Base-by-base conservation (phyloP, 1,140 invertebrate genomes). In the Lineus longissimus region DNA sequence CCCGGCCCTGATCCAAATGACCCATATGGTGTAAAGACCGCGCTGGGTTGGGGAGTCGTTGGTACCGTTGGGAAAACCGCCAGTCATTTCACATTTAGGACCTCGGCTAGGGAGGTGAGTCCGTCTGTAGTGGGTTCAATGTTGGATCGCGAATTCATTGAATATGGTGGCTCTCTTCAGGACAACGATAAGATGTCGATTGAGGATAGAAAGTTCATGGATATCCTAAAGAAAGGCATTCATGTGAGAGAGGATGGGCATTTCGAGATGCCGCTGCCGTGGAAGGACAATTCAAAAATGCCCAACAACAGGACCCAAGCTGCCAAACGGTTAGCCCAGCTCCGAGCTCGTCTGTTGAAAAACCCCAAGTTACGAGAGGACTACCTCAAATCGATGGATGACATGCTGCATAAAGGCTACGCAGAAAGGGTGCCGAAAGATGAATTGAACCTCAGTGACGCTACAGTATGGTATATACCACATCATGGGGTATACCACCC, bases 401-500 rank as follows among this genome's bases (percentile, higher is more conserved):
- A 59, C 11, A 33, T 66, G 13, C 33, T 63, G 2, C 9, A 58
- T 6, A 58, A 36, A 13, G 47, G 57, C 1, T 54, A 64, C 25
- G 66, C 66, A 13, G 58, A 67, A 55, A 19, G 15, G 25, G 58
- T 64, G 7, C 62, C 57, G 6, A 6, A 6, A 11, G 57, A 64
- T 2, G 17, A 33, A 11, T 7, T 29, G 27, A n/a, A 51, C 4
- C n/a, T n/a, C 0, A 55, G 33, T 43, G 19, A 62, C 0, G 55
- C 55, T 23, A 17, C 30, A 2, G 40, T 36, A 2, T 67, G 65
- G 65, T 67, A 65, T 51, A 61, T 70, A 1, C 66, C 65, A 2
- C 68, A 70, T 36, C 65, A 68, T 45, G 62, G 65, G n/a, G 55
- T 65, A 15, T 68, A 64, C 33, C 68, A 67, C 25, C 43, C 55